phyloP scores from a whole-genome alignment of 2,888 invertebrate genomes.

The Megastigmus dorsalis region DNA sequence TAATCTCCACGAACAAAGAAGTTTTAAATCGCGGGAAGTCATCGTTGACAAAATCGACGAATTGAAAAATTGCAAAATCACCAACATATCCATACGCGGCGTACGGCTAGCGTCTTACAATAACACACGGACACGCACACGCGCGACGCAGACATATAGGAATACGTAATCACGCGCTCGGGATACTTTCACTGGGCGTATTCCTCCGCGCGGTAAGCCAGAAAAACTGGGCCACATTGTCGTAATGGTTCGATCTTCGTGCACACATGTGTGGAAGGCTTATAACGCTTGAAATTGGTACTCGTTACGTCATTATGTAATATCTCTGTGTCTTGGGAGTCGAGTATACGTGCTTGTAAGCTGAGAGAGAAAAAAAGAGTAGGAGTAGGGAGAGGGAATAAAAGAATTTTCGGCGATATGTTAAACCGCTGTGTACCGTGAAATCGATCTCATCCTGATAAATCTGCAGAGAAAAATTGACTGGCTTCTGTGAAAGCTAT shows the following conservation, averaged over 20 bases:
- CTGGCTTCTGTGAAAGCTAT: no score
- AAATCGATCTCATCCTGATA: conserved; percentile 4
- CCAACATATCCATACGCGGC: no score
- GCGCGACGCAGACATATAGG: no score
- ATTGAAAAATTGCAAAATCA: no score
- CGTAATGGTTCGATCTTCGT: conserved; percentile 45
- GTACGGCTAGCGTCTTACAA: no score
- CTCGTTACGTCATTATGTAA: conserved; percentile 34
- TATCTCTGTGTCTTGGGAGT: background rate
- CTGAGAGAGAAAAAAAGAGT: no score
- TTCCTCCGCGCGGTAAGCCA: background rate
- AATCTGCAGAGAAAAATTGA: no score
- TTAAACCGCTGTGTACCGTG: background rate
- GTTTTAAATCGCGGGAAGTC: no score
- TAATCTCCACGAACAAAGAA: no score
- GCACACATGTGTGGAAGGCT: background rate
- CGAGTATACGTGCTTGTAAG: background rate
- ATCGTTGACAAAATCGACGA: no score
- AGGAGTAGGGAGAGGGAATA: no score
- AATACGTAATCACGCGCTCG: conserved; percentile 34
- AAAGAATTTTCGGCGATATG: background rate
- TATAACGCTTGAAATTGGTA: conserved; percentile 20
- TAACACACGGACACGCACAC: background rate
- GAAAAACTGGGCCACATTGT: conserved; percentile 54
- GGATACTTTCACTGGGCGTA: conserved; percentile 54